Base-by-base conservation (phyloP, 2,797 vertebrate genomes). In the Alcedo quadribrachys region DNA sequence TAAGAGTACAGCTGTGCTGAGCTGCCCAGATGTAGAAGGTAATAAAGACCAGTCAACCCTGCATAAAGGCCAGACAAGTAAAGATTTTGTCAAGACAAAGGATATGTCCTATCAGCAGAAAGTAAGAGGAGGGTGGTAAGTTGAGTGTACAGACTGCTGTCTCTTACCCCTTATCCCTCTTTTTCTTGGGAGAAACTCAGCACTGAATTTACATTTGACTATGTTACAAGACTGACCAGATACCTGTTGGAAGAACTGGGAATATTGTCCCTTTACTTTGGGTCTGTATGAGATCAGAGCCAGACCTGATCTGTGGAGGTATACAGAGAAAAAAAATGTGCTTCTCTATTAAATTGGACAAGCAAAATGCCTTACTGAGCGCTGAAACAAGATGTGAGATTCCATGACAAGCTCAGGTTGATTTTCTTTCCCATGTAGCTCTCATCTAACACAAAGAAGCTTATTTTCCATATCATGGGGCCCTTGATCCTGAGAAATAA, bases 401-500 rank as follows among this genome's bases (percentile, higher is more conserved):
- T 80, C 76, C 35, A 55, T 37, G 17, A 87, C 62, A 83, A 85
- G 46, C 19, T 90, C 66, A 73, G 28, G 73, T 94, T 83, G 71
- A 40, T 86, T 85, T 92, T 86, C 58, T 85, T 78, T 81, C 76
- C 63, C 32, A 24, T 33, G 32, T 30, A 63, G 65, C 50, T 90
- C 81, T 84, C 74, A 69, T 53, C 89, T 86, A 82, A 88, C 53
- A 91, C 9, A 73, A 92, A 93, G 54, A 40, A 61, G 40, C 70
- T 87, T 73, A 61, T 89, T 89, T 95, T 85, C 81, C 58, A 30
- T 89, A 73, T 75, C 60, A 85, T 43, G 53, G n/a, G 60, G 51
- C 30, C 54, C 70, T 84, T 89, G 83, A 82, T 86, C 27, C 60
- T 37, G 32, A 85, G 63, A 61, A 89, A 80, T 89, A 92, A 87